These are phyloP conservation scores for Cairina moschata DNA, from an alignment of 2,113 vertebrate genomes.

Conservation along the genomic window DNA sequence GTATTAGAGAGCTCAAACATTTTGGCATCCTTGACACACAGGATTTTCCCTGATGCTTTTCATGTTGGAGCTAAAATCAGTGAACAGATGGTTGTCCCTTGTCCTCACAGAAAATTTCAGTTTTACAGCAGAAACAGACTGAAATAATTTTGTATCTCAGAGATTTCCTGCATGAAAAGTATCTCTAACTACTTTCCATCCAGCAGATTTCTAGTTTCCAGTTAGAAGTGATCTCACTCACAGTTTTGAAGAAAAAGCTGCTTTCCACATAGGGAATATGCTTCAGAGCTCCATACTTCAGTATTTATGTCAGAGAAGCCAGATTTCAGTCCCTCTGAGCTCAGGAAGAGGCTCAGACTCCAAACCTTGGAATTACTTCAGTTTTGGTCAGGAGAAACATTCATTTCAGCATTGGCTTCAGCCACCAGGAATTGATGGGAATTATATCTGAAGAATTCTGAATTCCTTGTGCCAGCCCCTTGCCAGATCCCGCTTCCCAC, in stretches of 20 bases:
- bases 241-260: background rate
- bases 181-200: background rate
- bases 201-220: background rate
- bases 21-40: background rate
- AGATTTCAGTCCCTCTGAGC: background rate
- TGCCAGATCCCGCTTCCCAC: background rate
- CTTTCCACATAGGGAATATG: background rate
- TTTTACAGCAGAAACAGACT: background rate
- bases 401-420: background rate
- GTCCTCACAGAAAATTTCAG: background rate
- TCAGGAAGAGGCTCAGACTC: background rate
- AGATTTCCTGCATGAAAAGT: background rate
- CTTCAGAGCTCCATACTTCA: background rate
- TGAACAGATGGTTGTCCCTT: background rate
- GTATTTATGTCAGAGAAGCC: background rate
- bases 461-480: background rate
- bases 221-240: background rate
- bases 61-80: background rate
- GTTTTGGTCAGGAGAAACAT: background rate
- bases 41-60: background rate
- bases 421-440: background rate
- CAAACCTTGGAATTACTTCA: background rate
- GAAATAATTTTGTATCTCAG: background rate
- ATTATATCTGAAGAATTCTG: background rate
- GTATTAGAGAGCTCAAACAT: background rate